phyloP scores from a whole-genome alignment of 2,113 vertebrate species.

The Gavia stellata region DNA sequence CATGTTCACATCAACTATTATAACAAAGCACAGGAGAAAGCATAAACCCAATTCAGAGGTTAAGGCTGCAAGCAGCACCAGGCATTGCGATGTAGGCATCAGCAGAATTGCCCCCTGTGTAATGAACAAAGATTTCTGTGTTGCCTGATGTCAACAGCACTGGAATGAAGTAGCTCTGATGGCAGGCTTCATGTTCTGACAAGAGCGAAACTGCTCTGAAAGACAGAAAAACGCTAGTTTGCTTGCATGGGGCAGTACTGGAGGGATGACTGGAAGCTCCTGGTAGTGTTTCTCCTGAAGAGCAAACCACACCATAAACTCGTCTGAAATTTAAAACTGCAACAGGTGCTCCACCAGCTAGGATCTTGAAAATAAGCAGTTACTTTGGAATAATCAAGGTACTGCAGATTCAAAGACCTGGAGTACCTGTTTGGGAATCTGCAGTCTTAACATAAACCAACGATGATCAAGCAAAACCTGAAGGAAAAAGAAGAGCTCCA shows the following conservation, averaged over 20 bases:
- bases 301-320: background rate
- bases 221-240: background rate
- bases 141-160: background rate
- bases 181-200: background rate
- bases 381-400: background rate
- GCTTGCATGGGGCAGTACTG: rapidly evolving
- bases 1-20: background rate
- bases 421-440: background rate
- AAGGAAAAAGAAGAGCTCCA: background rate
- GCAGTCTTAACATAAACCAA: background rate
- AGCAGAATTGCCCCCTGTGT: background rate
- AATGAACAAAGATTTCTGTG: background rate
- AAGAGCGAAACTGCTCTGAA: background rate
- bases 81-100: background rate
- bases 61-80: background rate
- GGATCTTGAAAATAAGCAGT: background rate
- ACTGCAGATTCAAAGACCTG: background rate
- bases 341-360: background rate
- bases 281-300: background rate
- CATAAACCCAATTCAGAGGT: background rate
- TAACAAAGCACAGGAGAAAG: background rate
- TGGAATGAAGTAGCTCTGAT: background rate
- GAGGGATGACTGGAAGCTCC: background rate
- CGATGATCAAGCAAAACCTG: background rate
- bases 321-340: background rate